These are phyloP conservation scores for Psettodes erumei DNA, from an alignment of 2,113 vertebrate genomes.

Conservation along the genomic window DNA sequence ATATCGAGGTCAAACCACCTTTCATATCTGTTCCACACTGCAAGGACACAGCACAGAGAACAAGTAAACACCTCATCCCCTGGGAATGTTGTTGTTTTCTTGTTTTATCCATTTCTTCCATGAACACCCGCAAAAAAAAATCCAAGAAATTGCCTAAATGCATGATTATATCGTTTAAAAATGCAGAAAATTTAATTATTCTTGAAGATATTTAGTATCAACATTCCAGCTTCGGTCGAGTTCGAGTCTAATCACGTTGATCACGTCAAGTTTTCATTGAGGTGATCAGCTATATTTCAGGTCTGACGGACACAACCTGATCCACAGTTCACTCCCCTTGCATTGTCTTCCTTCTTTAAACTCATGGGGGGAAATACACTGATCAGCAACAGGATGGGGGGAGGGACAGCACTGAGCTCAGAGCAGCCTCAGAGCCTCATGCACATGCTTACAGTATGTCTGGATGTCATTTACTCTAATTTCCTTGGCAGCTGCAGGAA, in stretches of 20 bases:
- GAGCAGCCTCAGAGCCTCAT: not conserved
- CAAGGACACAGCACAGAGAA: slow-evolving; percentile 48
- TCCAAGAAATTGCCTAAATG: not conserved
- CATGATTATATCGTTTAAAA: not conserved
- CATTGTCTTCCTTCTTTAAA: not conserved
- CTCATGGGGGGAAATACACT: slow-evolving; percentile 4
- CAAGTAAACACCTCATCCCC: slow-evolving; percentile 19
- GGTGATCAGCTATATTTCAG: slow-evolving; percentile 10
- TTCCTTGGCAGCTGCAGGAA: not conserved
- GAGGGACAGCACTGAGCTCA: slow-evolving; percentile 14
- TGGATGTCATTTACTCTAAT: slow-evolving; percentile 1
- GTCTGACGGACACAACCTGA: slow-evolving; percentile 13
- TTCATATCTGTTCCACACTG: slow-evolving; percentile 54
- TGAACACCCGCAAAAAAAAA: not conserved
- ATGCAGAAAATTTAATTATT: not conserved
- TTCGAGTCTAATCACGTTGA: slow-evolving; percentile 23
- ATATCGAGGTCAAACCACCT: slow-evolving; percentile 75
- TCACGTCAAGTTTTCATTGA: not conserved
- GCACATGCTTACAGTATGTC: slow-evolving; percentile 13
- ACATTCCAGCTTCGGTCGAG: not conserved
- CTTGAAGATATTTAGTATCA: not conserved
- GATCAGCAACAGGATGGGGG: slow-evolving; percentile 32
- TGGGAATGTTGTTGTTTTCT: slow-evolving; percentile 10
- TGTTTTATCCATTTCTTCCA: not conserved
- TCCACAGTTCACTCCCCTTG: not conserved